phyloP scores from a whole-genome alignment of 2,888 invertebrate genomes.

The Ernsta delagoae region DNA sequence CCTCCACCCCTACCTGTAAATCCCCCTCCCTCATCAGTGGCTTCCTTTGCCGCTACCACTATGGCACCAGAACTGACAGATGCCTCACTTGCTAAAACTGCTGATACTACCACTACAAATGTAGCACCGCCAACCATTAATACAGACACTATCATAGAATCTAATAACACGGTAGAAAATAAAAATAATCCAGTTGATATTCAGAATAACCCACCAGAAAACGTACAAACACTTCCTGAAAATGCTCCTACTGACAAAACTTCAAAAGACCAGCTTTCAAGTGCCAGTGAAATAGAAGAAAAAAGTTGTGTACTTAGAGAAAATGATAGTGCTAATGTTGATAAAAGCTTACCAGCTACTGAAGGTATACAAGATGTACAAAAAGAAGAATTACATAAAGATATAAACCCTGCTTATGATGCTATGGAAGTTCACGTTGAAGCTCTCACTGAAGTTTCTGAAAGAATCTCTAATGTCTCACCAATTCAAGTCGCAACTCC shows the following conservation, averaged over 20 bases:
- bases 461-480: conserved; percentile 3
- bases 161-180: too few species aligned
- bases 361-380: conserved; percentile 13
- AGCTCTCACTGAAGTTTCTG: neutral
- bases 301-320: conserved; percentile 7
- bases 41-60: conserved; percentile 89
- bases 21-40: conserved; percentile 90
- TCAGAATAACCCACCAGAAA: conserved; percentile 25
- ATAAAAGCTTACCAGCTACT: neutral
- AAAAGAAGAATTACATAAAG: conserved; percentile 22
- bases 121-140: conserved; percentile 59
- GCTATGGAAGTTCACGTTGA: neutral
- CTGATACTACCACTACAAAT: conserved; percentile 58
- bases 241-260: conserved; percentile 20
- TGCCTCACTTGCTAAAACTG: conserved; percentile 74
- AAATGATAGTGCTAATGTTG: neutral
- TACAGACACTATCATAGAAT: conserved; percentile 52
- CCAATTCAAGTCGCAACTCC: neutral
- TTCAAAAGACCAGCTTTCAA: conserved; percentile 23
- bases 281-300: conserved; percentile 26
- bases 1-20: conserved; percentile 90
- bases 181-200: conserved; percentile 45
- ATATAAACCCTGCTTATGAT: neutral
- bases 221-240: conserved; percentile 27
- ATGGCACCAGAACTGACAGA: conserved; percentile 84